Evolutionary conservation across 2,888 invertebrate genomes (phyloP), one percentile per base, ranked within the genome.

Genomic region (Drosophila histrio): DNA sequence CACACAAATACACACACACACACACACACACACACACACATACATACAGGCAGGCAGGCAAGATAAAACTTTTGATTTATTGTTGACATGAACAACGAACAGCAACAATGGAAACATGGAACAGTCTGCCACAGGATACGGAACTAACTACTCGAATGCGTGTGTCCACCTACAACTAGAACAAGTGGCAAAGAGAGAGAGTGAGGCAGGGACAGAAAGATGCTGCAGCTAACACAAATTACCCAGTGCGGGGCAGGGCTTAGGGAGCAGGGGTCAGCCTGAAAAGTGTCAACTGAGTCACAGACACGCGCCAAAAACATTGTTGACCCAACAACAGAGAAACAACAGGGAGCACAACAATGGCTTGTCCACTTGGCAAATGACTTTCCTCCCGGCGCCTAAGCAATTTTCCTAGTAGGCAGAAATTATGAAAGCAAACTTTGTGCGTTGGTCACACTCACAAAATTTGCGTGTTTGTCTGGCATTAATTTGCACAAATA

Each of bases 61-160:
- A 82, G 84, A 84, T 84, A 84, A 84, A 85, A 75, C 80, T 87
- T 84, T 86, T 84, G 84, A 84, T 84, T 84, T 84, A 84, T 84
- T 83, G 86, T 76, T 84, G 86, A 87, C 84, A 88, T 69, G 78
- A 60, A 75, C 86, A 82, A 73, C 73, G 69, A 53, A 43, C 66
- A 65, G 24, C 50, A 58, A 68, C 72, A 63, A 63, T 58, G 62
- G 49, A 43, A 44, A 41, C 22, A 65, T 19, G 47, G 11, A 30
- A 2, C 28, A 26, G 46, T 38, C 19, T 21, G 50, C 46, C 41
- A 32, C 64, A 61, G 54, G 52, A 64, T 62, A 43, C 77, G 58
- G 57, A 64, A 71, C 49, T 66, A 67, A 47, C 79, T 59, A 36
- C 59, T 50, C 41, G 56, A 85, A 63, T 79, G 81, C 83, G 75